phyloP scores from a whole-genome alignment of 2,888 invertebrate species.

The Drosophila niveifrons region DNA sequence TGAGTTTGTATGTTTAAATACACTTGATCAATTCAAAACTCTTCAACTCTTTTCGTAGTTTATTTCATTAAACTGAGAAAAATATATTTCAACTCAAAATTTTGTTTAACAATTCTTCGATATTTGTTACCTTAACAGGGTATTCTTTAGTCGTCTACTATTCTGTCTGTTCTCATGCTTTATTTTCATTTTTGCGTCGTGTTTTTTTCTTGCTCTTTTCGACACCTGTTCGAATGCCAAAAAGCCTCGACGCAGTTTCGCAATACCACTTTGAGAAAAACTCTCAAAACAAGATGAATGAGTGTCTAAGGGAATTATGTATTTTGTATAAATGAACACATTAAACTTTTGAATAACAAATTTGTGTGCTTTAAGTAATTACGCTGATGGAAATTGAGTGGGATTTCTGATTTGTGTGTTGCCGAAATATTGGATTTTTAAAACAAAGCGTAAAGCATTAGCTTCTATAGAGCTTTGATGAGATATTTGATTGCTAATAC shows the following conservation, averaged over 20 bases:
- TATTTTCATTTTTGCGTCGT: conserved; percentile 6
- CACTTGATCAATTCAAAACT: too few species aligned
- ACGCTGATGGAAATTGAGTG: neutral
- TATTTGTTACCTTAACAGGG: neutral
- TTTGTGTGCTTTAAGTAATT: neutral
- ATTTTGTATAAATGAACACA: neutral
- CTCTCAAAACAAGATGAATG: neutral
- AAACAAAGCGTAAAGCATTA: neutral
- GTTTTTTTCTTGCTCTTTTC: conserved; percentile 14
- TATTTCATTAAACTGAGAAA: too few species aligned
- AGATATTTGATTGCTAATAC: too few species aligned
- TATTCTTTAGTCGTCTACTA: neutral
- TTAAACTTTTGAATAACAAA: neutral
- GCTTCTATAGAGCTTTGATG: neutral
- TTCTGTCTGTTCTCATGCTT: neutral
- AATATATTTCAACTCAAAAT: too few species aligned
- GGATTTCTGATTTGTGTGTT: neutral
- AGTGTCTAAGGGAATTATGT: neutral
- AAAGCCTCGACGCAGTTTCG: conserved; percentile 33
- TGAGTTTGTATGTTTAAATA: too few species aligned
- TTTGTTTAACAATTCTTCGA: neutral
- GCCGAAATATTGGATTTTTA: neutral
- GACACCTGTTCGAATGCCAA: conserved; percentile 36
- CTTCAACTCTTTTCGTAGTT: too few species aligned
- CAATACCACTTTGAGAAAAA: conserved; percentile 30